Evolutionary conservation across 1,140 invertebrate genomes (phyloP).

Genomic region (Diuraphis noxia): DNA sequence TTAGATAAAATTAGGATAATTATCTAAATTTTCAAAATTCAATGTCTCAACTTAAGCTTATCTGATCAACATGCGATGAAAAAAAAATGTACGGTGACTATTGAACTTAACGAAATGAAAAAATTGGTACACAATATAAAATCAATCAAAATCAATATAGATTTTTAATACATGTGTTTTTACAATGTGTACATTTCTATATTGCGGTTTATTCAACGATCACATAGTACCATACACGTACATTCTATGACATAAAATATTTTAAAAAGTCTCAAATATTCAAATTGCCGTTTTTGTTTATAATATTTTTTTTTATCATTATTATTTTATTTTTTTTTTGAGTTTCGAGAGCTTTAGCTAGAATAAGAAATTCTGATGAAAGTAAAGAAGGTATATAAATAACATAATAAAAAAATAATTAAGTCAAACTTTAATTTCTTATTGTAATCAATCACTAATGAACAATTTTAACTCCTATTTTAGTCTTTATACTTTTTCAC

Average conservation of each 20-base stretch:
- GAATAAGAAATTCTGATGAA: not conserved
- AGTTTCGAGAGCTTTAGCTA: too few relatives aligned
- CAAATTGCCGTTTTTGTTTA: too few relatives aligned
- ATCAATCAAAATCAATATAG: not conserved
- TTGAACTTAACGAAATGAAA: not conserved
- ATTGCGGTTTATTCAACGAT: not conserved
- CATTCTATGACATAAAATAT: too few relatives aligned
- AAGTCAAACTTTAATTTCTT: not conserved
- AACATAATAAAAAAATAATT: not conserved
- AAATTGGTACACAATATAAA: not conserved
- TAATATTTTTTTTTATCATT: too few relatives aligned
- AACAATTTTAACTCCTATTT: not conserved
- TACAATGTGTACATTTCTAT: not conserved
- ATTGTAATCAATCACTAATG: not conserved
- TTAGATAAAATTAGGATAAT: not conserved
- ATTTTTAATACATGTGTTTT: not conserved
- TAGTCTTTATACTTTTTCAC: not conserved
- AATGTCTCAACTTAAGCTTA: not conserved
- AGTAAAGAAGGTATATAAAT: not conserved
- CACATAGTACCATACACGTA: too few relatives aligned
- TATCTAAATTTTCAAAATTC: not conserved
- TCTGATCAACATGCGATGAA: not conserved
- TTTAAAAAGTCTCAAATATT: too few relatives aligned
- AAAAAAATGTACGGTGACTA: not conserved
- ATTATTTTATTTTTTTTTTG: too few relatives aligned